Conservation (phyloP, 2,797 vertebrate genomes). For the Pseudochirops corinnae region DNA sequence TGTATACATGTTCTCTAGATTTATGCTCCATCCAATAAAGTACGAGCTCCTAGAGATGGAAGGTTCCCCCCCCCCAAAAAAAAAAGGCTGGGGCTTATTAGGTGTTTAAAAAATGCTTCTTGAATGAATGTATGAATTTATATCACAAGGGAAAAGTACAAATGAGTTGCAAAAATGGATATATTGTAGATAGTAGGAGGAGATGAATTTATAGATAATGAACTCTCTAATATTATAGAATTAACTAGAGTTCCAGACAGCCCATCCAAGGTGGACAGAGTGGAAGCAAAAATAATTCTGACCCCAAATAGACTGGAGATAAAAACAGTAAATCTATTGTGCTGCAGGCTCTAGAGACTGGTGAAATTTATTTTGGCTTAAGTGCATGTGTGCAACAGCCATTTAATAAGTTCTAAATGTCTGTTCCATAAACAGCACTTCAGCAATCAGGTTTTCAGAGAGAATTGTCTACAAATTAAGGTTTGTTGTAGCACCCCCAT, state of each 20-base stretch:
- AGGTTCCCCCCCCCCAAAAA: neutral
- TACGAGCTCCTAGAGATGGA: neutral
- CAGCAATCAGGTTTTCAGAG: neutral
- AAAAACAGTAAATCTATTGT: neutral
- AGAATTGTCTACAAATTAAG: neutral
- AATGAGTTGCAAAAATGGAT: neutral
- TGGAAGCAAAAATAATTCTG: neutral
- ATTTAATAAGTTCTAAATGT: neutral
- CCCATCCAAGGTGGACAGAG: neutral
- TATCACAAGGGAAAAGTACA: neutral
- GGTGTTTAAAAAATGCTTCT: neutral
- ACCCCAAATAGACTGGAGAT: neutral
- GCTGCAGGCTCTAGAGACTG: neutral
- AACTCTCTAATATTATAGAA: neutral
- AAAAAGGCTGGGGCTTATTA: neutral
- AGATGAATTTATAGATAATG: neutral
- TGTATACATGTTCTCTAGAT: neutral
- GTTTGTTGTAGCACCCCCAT: neutral
- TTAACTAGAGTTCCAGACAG: neutral
- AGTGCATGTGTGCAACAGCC: neutral
- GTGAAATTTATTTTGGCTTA: neutral
- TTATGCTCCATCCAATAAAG: neutral
- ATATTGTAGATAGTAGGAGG: neutral
- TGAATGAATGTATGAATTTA: neutral
- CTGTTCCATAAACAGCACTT: neutral